phyloP scores from a whole-genome alignment of 2,113 vertebrate genomes.

The Siniperca chuatsi region DNA sequence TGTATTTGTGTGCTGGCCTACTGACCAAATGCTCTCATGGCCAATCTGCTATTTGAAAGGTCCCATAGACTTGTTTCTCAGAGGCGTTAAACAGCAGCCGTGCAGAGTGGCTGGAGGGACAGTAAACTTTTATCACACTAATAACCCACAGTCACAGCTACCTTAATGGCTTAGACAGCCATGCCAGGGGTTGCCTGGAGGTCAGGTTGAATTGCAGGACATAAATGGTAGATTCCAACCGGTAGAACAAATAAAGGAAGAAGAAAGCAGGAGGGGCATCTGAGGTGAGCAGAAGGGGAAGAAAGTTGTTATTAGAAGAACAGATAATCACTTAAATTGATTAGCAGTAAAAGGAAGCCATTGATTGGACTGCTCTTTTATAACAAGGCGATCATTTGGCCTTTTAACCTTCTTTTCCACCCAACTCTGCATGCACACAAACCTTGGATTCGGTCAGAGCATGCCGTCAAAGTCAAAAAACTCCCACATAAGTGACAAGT shows the following conservation, averaged over 20 bases:
- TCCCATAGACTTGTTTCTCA: conserved; percentile 59
- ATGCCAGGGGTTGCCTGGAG: conserved; percentile 78
- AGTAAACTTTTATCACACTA: conserved; percentile 84
- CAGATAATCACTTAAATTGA: conserved; percentile 79
- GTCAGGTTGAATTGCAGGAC: conserved; percentile 85
- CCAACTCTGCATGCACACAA: conserved; percentile 46
- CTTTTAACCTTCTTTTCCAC: conserved; percentile 74
- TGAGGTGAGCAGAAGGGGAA: conserved; percentile 69
- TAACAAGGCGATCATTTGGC: conserved; percentile 60
- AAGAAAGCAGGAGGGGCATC: conserved; percentile 48
- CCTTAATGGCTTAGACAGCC: conserved; percentile 81
- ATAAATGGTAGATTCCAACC: conserved; percentile 78
- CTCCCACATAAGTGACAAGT: conserved; percentile 72
- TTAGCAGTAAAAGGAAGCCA: conserved; percentile 74
- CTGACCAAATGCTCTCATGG: conserved; percentile 71
- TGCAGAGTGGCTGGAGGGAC: conserved; percentile 74
- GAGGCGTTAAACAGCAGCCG: conserved; percentile 78
- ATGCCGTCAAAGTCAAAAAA: conserved; percentile 62
- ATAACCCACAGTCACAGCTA: conserved; percentile 78
- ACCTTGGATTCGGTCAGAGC: conserved; percentile 49
- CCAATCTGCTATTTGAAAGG: conserved; percentile 67
- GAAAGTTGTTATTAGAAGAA: conserved; percentile 73
- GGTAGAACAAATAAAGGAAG: conserved; percentile 78
- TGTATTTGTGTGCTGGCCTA: conserved; percentile 43
- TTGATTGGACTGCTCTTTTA: conserved; percentile 73